Conservation (phyloP, 1,140 invertebrate species). For the Hydropsyche tenuis region DNA sequence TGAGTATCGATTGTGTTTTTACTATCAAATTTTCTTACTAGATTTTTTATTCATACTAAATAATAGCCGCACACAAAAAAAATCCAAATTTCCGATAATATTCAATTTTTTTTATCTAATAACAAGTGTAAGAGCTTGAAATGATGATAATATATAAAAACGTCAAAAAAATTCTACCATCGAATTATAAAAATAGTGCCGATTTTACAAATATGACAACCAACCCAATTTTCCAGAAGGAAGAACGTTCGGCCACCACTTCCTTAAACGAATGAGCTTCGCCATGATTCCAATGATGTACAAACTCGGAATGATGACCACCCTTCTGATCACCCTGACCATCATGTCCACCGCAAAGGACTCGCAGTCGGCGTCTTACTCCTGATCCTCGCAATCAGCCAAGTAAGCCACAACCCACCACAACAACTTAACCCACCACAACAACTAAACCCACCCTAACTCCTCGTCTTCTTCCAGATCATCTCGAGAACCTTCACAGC, state of each 20-base stretch:
- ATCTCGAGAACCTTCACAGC: constrained; percentile 55
- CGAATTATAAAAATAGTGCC: no score
- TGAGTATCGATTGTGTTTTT: no score
- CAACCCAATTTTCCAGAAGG: constrained; percentile 33
- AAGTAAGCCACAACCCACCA: constrained; percentile 52
- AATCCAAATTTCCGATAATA: no score
- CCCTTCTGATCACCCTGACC: constrained; percentile 65
- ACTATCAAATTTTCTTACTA: no score
- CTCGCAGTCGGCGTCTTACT: constrained; percentile 65
- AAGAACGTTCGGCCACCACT: constrained; percentile 68
- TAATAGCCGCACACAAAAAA: no score
- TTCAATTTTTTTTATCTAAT: no score
- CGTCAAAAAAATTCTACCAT: no score
- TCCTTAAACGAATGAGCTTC: constrained; percentile 66
- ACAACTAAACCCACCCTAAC: background rate
- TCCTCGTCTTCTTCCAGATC: constrained; percentile 52
- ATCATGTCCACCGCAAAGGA: constrained; percentile 69
- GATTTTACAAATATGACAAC: no score
- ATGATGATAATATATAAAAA: no score
- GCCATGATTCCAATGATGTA: constrained; percentile 67
- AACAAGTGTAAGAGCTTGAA: no score
- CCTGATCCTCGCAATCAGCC: constrained; percentile 59
- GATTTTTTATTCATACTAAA: no score
- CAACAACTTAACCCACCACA: background rate
- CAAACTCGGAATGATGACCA: constrained; percentile 67